These are phyloP conservation scores for Meiosimyza platycephala DNA, from an alignment of 2,888 invertebrate species.

Conservation along the genomic window DNA sequence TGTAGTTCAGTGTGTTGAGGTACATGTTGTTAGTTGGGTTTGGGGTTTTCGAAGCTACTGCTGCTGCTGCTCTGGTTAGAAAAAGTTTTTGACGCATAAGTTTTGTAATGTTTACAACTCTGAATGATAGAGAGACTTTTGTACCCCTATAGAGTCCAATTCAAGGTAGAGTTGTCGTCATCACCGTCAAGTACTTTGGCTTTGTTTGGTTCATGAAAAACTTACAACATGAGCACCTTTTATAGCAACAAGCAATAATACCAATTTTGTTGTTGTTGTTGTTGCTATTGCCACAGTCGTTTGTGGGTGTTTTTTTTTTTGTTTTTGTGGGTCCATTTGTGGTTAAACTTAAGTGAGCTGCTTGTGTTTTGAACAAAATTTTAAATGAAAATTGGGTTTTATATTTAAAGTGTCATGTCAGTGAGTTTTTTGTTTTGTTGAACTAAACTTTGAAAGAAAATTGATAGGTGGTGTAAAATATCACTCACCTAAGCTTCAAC, in stretches of 20 bases:
- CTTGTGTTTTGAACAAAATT: slow-evolving; percentile 26
- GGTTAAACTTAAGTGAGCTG: slow-evolving; percentile 35
- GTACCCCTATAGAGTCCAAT: too few species aligned
- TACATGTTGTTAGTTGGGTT: not conserved
- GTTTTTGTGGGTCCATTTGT: not conserved
- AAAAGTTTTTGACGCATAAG: slow-evolving; percentile 23
- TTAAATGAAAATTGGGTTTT: too few species aligned
- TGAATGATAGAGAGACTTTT: not conserved
- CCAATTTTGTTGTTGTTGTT: not conserved
- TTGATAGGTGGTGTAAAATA: too few species aligned
- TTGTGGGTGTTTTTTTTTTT: not conserved
- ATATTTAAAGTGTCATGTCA: too few species aligned
- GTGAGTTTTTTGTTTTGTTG: too few species aligned
- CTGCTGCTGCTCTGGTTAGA: not conserved
- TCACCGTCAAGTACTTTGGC: too few species aligned
- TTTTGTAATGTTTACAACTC: slow-evolving; percentile 16
- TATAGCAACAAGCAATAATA: too few species aligned
- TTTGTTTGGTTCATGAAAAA: too few species aligned
- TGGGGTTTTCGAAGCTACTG: not conserved
- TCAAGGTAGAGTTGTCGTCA: too few species aligned
- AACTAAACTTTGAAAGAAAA: too few species aligned
- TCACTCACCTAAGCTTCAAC: too few species aligned
- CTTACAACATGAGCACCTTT: too few species aligned
- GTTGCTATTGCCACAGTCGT: not conserved
- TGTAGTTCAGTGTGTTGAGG: not conserved